A percentile compares a stretch with the other conserved stretches of the same genome.
phyloP scores from a whole-genome alignment of 1,140 invertebrate species.

The Harlomillsia oculata region DNA sequence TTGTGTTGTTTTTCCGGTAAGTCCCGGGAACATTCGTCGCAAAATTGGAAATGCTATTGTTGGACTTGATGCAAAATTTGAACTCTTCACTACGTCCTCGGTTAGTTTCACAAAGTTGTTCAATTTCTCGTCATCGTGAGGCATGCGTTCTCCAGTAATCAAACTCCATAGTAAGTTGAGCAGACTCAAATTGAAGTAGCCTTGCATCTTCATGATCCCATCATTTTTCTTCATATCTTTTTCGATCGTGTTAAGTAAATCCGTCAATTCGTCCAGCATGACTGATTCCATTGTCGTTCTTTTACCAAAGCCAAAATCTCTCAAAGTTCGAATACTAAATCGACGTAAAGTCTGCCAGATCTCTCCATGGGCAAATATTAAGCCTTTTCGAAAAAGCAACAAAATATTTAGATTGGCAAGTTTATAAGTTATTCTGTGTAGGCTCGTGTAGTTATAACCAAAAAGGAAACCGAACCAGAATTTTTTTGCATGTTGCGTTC shows the following conservation, averaged over 20 bases:
- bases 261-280: neutral
- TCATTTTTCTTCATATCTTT: neutral
- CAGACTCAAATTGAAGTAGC: neutral
- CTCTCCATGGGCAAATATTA: neutral
- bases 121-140: neutral
- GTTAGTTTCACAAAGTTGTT: neutral
- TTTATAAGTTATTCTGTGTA: too few species aligned
- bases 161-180: constrained; percentile 5
- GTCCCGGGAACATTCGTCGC: neutral
- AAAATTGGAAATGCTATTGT: neutral
- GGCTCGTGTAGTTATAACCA: too few species aligned
- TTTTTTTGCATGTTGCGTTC: neutral
- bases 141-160: neutral
- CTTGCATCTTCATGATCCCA: neutral
- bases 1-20: neutral
- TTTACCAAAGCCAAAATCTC: neutral
- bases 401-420: too few species aligned
- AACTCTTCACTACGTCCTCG: neutral
- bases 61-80: neutral
- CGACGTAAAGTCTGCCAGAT: neutral
- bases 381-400: too few species aligned
- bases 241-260: neutral
- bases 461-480: too few species aligned
- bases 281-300: neutral
- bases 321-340: neutral